A percentile compares a stretch with the other conserved stretches of the same genome.
phyloP scores from a whole-genome alignment of 2,888 invertebrate genomes.

The Chorisops tibialis region DNA sequence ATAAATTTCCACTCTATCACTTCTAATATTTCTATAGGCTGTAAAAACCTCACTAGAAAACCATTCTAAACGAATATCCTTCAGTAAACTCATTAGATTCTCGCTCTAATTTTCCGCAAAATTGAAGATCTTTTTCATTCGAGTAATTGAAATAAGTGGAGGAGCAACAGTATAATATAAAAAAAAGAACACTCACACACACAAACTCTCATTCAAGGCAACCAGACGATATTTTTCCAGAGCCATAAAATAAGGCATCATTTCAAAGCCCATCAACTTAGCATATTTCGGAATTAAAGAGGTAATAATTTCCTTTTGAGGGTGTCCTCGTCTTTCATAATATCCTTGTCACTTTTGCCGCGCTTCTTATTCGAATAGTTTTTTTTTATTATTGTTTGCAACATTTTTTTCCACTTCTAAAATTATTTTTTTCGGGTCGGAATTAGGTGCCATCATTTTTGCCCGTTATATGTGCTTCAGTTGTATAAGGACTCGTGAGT shows the following conservation, averaged over 20 bases:
- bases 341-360: background rate
- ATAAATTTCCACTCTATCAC: no score
- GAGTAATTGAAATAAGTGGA: constrained; percentile 7
- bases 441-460: background rate
- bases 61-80: background rate
- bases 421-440: background rate
- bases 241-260: background rate
- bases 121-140: constrained; percentile 10
- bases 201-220: background rate
- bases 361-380: no score
- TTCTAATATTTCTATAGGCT: no score
- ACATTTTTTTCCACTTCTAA: no score
- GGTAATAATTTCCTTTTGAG: constrained; percentile 16
- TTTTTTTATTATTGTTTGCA: no score
- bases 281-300: constrained; percentile 15
- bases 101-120: constrained; percentile 12
- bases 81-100: background rate
- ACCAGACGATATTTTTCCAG: background rate
- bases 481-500: background rate
- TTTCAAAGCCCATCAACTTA: constrained; percentile 6
- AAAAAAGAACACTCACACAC: background rate
- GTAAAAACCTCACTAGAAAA: background rate
- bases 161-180: constrained; percentile 2
- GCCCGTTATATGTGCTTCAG: background rate
- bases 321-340: constrained; percentile 14